Base-by-base conservation (phyloP, 1,140 invertebrate species). In the Phthorimaea operculella region DNA sequence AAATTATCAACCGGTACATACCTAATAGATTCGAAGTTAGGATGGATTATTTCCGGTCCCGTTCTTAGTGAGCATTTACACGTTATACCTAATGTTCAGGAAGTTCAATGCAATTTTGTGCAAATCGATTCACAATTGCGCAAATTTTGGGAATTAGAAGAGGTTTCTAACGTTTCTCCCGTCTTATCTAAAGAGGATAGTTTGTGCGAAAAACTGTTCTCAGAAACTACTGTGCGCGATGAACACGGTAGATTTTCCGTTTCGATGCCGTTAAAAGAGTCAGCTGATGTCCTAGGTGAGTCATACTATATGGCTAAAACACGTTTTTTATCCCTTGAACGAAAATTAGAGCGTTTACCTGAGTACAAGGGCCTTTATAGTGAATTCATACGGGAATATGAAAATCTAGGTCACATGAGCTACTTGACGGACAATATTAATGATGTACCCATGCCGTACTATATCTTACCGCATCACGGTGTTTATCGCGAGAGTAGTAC, bases 221-320 rank as follows among this genome's bases (percentile, higher is more conserved):
- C 52, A n/a, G 18, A 60, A 36, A 70, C 55, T 17, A 63, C 62
- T 9, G 57, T 28, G 10, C 58, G 68, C 7, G 56, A 65, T 48
- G 33, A 33, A 5, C 50, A 61, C 16, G 68, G 72, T 14, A 51
- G 58, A 48, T 75, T 68, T 34, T 36, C 59, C 9, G 66, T 77
- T 10, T 39, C 33, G 34, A 50, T 54, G 3, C 36, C 52, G 14
- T 33, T 54, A n/a, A 42, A 17, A 18, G 39, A 54, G 33, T 44
- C 36, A 21, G 36, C 52, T 45, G 39, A 44, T 45, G 14, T n/a
- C 12, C 28, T 54, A 16, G 52, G 52, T 18, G 42, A 45, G 8
- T 14, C 39, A 44, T 45, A 44, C n/a, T 8, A 45, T 9, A 44
- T 12, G 9, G 52, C 52, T 18, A 21, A 45, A 21, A 12, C 7